Percentiles rank a stretch among this genome's conserved stretches.
Conservation (phyloP, 2,888 invertebrate species). For the Platycheirus rosarum region DNA sequence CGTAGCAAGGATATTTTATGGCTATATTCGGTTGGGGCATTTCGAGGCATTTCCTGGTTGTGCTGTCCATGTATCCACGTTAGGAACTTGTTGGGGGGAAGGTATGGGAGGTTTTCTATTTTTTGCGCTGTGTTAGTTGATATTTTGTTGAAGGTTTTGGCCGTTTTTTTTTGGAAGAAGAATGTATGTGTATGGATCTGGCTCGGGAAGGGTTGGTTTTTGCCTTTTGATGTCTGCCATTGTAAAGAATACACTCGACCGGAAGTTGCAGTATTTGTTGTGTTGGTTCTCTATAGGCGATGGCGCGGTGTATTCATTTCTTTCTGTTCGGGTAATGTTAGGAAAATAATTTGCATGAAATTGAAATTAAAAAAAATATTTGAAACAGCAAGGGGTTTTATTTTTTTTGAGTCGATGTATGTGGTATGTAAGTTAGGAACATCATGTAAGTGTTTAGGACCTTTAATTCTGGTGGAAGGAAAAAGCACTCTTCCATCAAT, state of each 20-base stretch:
- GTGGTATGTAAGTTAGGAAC: neutral
- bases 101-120: neutral
- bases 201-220: conserved; percentile 3
- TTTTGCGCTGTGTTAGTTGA: conserved; percentile 19
- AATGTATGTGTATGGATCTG: conserved; percentile 14
- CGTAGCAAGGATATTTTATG: conserved; percentile 39
- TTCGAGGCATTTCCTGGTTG: conserved; percentile 58
- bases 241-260: conserved; percentile 65
- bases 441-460: conserved; percentile 2
- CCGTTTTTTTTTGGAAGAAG: conserved; percentile 14
- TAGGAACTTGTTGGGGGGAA: neutral
- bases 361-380: conserved; percentile 53
- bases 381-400: conserved; percentile 4
- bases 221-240: conserved; percentile 60
- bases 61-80: conserved; percentile 16
- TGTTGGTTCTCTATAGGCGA: conserved; percentile 23
- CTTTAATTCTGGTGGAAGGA: conserved; percentile 25
- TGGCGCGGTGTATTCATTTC: conserved; percentile 49
- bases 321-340: conserved; percentile 62
- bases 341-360: conserved; percentile 72
- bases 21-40: conserved; percentile 46
- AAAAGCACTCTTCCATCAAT: too few species aligned
- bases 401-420: conserved; percentile 2
- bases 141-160: conserved; percentile 49
- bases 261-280: conserved; percentile 49